Base-by-base conservation (phyloP, 2,113 vertebrate genomes). In the Anguilla rostrata region DNA sequence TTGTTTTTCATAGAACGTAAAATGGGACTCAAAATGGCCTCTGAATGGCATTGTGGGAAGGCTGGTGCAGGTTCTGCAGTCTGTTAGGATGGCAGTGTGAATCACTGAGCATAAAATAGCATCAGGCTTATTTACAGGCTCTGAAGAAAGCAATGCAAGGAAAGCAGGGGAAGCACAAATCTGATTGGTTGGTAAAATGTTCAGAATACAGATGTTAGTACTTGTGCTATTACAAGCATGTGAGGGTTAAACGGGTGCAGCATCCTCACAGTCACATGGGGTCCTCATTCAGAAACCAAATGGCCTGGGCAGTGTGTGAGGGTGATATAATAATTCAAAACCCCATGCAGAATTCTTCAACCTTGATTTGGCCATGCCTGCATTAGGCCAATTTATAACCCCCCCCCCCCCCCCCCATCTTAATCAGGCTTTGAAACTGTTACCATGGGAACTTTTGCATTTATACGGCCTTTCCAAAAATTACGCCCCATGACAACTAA, bases 361-460 rank as follows among this genome's bases (percentile, higher is more conserved):
- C 39, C 46, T 29, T 18, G 78, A 60, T 39, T 20, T 60, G 78
- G 34, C 49, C 84, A 41, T 14, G 15, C 75, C 34, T n/a, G 78
- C 56, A 39, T 79, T 71, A 80, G 78, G 34, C 78, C 60, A 81
- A 85, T 85, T 85, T 85, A n/a, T 60, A 41, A 39, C 8, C 53
- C 78, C n/a, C 84, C 29, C 29, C 40, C 34, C n/a, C 84, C 29
- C 29, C 40, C 34, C 34, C 29, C 40, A 60, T 85, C 39, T 81
- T 78, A 85, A 63, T 80, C 34, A 85, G 53, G 53, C 34, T 34
- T n/a, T 41, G 84, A 85, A 71, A 60, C 20, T 14, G 84, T 81
- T 81, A 41, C 78, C 78, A 85, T 85, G 84, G 84, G 49, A 85
- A 85, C 84, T 57, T 20, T 29, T 6, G 20, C 75, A 49, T 60